These are phyloP conservation scores for Noturus placidus DNA, from an alignment of 2,113 vertebrate species.

Conservation along the genomic window DNA sequence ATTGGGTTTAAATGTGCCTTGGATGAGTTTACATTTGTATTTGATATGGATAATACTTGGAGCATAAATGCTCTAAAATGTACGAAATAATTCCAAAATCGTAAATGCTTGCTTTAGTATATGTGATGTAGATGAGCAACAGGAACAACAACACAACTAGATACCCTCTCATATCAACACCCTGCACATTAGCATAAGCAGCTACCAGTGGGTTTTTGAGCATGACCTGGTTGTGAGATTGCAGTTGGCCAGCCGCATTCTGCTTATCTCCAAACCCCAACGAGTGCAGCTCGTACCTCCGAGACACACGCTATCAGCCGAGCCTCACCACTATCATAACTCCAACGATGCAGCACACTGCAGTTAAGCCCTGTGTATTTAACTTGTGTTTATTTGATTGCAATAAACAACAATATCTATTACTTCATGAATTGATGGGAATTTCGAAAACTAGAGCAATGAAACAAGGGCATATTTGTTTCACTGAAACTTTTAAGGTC, in stretches of 20 bases:
- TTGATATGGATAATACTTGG: not conserved
- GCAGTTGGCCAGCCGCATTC: constrained; percentile 35
- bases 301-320: constrained; percentile 39
- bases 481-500: not conserved
- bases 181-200: constrained; percentile 33
- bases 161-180: not conserved
- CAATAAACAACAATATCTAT: constrained; percentile 9
- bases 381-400: not conserved
- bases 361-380: constrained; percentile 19
- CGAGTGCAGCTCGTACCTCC: constrained; percentile 19
- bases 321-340: constrained; percentile 19
- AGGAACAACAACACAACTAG: constrained; percentile 10
- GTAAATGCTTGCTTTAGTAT: not conserved
- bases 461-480: not conserved
- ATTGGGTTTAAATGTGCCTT: not conserved
- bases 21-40: not conserved
- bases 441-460: not conserved
- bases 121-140: not conserved
- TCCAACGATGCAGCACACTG: constrained; percentile 18
- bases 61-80: not conserved
- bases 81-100: not conserved
- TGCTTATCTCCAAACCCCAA: constrained; percentile 49
- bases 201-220: constrained; percentile 20
- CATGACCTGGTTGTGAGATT: constrained; percentile 44
- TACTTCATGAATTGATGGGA: constrained; percentile 1